phyloP scores from a whole-genome alignment of 2,797 vertebrate species.

The Gallirallus australis region DNA sequence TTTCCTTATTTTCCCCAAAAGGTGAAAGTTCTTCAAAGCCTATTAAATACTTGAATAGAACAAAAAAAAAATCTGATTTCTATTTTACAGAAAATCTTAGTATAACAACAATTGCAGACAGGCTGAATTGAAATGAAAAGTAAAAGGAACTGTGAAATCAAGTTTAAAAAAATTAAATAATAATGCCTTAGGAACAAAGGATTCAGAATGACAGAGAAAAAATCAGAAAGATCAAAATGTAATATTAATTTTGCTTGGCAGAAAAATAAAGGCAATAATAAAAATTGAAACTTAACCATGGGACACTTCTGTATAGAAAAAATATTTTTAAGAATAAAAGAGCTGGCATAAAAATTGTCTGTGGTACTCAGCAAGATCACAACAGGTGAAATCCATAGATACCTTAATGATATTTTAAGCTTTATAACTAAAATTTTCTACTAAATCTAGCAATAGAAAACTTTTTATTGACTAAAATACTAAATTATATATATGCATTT shows the following conservation, averaged over 20 bases:
- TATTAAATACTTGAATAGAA: neutral
- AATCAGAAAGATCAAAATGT: neutral
- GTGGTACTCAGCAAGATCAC: neutral
- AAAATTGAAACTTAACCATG: neutral
- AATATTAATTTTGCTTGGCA: neutral
- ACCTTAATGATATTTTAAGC: neutral
- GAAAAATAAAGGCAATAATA: neutral
- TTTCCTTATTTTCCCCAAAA: neutral
- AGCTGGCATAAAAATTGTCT: neutral
- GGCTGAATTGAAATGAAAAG: neutral
- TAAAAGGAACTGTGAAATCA: neutral
- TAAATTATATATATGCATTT: neutral
- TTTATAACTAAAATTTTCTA: neutral
- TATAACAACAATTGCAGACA: neutral
- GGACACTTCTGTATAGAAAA: neutral
- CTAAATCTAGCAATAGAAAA: neutral
- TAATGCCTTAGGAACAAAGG: neutral
- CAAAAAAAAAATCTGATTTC: neutral
- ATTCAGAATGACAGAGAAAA: neutral
- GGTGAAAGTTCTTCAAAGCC: neutral
- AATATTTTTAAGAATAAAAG: neutral
- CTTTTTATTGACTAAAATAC: neutral
- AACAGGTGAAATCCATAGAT: neutral
- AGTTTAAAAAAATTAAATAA: neutral
- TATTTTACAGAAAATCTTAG: neutral